A percentile compares a stretch with the other conserved stretches of the same genome.
Conservation (phyloP, 2,113 vertebrate genomes). For the Onychorhynchus coronatus region DNA sequence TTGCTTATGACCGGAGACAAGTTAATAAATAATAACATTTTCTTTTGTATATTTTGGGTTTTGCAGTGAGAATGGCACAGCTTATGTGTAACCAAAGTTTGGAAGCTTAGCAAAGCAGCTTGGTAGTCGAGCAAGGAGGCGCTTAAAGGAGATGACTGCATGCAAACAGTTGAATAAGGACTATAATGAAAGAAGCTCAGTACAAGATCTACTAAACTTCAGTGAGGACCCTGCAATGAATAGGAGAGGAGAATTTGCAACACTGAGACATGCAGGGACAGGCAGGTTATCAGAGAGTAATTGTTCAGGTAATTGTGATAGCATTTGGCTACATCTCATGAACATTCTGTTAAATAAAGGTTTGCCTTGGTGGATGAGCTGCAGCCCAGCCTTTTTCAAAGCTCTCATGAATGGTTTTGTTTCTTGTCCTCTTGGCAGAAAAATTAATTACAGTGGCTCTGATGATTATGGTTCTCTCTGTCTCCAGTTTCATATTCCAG, state of each 20-base stretch:
- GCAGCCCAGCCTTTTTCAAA: neutral
- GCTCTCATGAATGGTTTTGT: neutral
- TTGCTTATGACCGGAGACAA: neutral
- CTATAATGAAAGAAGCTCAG: neutral
- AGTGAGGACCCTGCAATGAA: neutral
- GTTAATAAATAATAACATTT: neutral
- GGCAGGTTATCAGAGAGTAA: neutral
- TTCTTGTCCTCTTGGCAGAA: neutral
- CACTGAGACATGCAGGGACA: neutral
- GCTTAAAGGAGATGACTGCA: neutral
- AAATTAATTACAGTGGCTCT: neutral
- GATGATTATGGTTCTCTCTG: neutral
- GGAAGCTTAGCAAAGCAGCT: neutral
- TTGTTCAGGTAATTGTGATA: neutral
- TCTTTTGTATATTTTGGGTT: neutral
- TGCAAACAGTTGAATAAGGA: neutral
- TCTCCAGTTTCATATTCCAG: neutral
- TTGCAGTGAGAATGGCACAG: neutral
- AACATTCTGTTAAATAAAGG: neutral
- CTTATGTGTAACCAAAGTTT: neutral
- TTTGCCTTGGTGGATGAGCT: neutral
- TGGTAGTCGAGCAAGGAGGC: neutral
- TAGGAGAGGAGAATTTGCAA: neutral
- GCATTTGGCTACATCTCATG: neutral
- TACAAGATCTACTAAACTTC: neutral